Evolutionary conservation across 2,797 vertebrate species (phyloP).

Genomic region (Toxotes lorentzi): DNA sequence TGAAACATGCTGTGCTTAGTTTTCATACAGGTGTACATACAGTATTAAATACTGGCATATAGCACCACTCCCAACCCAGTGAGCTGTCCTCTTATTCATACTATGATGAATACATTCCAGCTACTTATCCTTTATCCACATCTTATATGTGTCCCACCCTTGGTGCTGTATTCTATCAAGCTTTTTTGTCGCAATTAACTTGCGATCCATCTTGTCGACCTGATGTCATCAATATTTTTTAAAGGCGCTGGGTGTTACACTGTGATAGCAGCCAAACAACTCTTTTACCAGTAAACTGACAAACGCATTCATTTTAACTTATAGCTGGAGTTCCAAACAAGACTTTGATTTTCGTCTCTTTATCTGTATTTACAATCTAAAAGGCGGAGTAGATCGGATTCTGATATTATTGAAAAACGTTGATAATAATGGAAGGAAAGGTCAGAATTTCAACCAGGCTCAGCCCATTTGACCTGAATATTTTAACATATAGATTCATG

Average conservation of each 20-base stretch:
- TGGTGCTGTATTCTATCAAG: constrained; percentile 28
- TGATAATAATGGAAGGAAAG: not conserved
- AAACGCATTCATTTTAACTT: not conserved
- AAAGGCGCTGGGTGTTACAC: not conserved
- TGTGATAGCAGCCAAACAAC: not conserved
- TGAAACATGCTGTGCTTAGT: not conserved
- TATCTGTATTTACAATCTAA: constrained; percentile 4
- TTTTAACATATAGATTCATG: not conserved
- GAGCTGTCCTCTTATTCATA: constrained; percentile 55
- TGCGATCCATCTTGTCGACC: constrained; percentile 19
- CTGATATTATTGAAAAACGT: constrained; percentile 10
- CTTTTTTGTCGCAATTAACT: constrained; percentile 21
- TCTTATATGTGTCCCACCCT: constrained; percentile 38
- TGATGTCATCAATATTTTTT: not conserved
- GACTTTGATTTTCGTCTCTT: not conserved
- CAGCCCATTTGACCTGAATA: not conserved
- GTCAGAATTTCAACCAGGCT: constrained; percentile 1
- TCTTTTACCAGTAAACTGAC: not conserved
- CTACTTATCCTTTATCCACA: constrained; percentile 33
- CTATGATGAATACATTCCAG: constrained; percentile 4
- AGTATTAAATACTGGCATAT: not conserved
- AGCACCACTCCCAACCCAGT: constrained; percentile 42
- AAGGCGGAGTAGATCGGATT: constrained; percentile 19
- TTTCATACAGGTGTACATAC: constrained; percentile 7
- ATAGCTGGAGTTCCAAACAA: not conserved